Percentiles rank a stretch among this genome's conserved stretches.
Evolutionary conservation across 2,888 invertebrate species (phyloP).

Genomic region (Cactoblastis cactorum): DNA sequence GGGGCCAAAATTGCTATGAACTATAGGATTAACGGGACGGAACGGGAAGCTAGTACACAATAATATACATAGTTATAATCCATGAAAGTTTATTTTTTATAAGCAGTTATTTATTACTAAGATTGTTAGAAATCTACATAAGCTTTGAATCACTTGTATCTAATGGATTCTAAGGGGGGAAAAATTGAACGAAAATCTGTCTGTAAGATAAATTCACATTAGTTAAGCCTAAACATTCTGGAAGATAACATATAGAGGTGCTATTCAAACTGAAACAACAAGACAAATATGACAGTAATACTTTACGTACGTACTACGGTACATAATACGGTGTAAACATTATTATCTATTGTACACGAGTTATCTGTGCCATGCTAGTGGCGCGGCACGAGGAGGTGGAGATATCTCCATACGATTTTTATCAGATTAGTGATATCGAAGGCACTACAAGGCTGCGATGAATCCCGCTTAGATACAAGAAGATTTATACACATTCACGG

Average conservation of each 20-base stretch:
- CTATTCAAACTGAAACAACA: slow-evolving; percentile 1
- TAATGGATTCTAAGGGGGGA: no score
- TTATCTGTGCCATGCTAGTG: slow-evolving; percentile 4
- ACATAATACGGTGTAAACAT: slow-evolving; percentile 5
- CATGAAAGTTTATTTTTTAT: no score
- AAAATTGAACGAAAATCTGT: no score
- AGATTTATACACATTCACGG: background rate
- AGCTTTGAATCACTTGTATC: no score
- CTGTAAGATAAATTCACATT: background rate
- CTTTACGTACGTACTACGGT: no score
- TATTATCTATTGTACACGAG: slow-evolving; percentile 6
- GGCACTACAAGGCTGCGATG: background rate
- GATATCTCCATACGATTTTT: slow-evolving; percentile 6
- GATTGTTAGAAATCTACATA: no score
- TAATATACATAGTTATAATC: no score
- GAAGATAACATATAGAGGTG: background rate
- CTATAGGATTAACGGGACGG: no score
- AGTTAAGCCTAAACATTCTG: slow-evolving; percentile 4
- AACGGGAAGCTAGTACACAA: no score
- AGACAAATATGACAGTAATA: slow-evolving; percentile 6
- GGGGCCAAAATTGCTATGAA: no score
- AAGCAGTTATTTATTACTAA: no score
- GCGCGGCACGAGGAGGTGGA: slow-evolving; percentile 4
- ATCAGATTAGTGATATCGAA: background rate
- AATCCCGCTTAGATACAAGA: background rate